Base-by-base conservation (phyloP, 2,888 invertebrate species). In the Eretmocerus hayati region DNA sequence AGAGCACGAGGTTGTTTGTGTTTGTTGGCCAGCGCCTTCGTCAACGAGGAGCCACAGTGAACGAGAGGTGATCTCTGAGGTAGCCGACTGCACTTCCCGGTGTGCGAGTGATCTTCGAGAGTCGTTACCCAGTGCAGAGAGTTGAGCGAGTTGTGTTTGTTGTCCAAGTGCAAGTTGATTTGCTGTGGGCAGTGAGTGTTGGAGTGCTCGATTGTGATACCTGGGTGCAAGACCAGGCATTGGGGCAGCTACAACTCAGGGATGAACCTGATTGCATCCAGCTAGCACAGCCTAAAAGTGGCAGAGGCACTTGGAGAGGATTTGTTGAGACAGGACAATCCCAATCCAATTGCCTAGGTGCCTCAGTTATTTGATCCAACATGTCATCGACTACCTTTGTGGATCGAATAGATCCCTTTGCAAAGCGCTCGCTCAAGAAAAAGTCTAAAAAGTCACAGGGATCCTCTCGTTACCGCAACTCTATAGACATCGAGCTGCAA, bases 381-480 rank as follows among this genome's bases (percentile, higher is more conserved):
- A 73, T 73, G 73, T 71, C 72, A 66, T 84, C 88, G 78, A 85
- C 84, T 79, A 85, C 90, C 75, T 91, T 95, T 81, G 94, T 95
- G 78, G 96, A 97, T 83, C 90, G 95, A 77, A 96, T 97, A 80
- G 97, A 97, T 81, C 97, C 97, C 69, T 97, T 97, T 78, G 90
- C 92, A 66, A 97, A 96, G 81, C 85, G 94, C 74, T 95, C 96
- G 68, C 77, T 94, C 68, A 93, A 94, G 80, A 93, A 96, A 81
- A 95, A 97, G 78, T 91, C 92, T 72, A 95, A 93, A 81, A 91
- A 93, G 78, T 94, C 95, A 72, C 96, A 97, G 78, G 97, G 97
- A 67, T 96, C 96, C 66, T 97, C 97, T 59, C 85, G 97, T 68
- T 99, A 97, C 77, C 87, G 96, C 74, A 93, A 94, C 74, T 93